phyloP scores from a whole-genome alignment of 2,797 vertebrate genomes.

The Taeniopygia guttata region DNA sequence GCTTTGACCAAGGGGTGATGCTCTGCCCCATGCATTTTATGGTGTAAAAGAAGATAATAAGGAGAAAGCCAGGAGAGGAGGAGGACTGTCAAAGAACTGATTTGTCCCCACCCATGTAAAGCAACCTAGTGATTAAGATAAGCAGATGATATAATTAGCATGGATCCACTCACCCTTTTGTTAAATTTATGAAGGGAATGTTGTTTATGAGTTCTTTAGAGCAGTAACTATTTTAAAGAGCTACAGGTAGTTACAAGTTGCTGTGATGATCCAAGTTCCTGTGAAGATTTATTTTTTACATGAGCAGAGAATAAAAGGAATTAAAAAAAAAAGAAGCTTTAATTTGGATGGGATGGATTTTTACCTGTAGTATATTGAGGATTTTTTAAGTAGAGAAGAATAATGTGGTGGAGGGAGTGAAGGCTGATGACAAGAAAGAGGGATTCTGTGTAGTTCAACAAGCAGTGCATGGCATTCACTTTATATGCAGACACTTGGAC shows the following conservation, averaged over 20 bases:
- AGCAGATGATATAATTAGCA: neutral
- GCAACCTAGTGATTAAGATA: neutral
- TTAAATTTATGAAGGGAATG: neutral
- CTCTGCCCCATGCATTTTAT: neutral
- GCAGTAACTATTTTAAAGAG: neutral
- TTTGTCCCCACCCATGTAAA: neutral
- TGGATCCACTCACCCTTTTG: neutral
- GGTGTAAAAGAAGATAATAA: neutral
- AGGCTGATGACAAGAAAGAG: neutral
- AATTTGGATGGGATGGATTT: neutral
- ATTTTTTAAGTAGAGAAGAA: neutral
- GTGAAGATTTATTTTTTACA: neutral
- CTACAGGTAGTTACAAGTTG: neutral
- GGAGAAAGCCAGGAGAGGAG: neutral
- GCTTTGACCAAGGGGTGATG: neutral
- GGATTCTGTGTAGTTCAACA: neutral
- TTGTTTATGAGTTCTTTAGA: neutral
- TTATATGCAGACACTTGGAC: neutral
- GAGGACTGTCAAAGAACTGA: neutral
- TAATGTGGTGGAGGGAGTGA: neutral
- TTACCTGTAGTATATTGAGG: neutral
- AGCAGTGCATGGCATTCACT: neutral
- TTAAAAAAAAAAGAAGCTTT: neutral
- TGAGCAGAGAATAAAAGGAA: neutral
- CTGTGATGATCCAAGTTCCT: neutral